phyloP scores from a whole-genome alignment of 2,113 vertebrate genomes.

The Lanius ludovicianus region DNA sequence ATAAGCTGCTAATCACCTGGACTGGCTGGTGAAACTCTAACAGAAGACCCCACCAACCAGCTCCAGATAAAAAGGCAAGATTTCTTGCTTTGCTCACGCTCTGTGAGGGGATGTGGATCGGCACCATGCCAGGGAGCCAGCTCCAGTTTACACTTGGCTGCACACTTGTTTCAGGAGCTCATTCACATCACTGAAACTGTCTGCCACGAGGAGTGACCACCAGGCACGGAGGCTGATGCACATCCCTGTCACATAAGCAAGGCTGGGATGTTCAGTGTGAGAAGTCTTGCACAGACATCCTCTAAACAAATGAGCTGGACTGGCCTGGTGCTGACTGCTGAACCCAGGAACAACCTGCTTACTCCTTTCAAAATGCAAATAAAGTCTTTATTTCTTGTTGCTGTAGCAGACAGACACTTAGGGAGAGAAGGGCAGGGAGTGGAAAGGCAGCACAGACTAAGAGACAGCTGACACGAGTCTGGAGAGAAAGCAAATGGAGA shows the following conservation, averaged over 20 bases:
- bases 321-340: background rate
- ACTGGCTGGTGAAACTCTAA: background rate
- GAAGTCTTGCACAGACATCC: background rate
- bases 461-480: background rate
- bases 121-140: background rate
- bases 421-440: background rate
- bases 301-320: conserved; percentile 14
- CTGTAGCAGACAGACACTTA: background rate
- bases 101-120: fast-evolving
- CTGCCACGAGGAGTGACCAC: background rate
- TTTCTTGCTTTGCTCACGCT: background rate
- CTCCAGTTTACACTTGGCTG: background rate
- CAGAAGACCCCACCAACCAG: background rate
- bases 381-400: background rate
- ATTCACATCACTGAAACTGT: background rate
- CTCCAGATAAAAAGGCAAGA: background rate
- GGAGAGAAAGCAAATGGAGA: background rate
- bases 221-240: background rate
- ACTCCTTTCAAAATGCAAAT: background rate
- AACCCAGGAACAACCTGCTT: background rate
- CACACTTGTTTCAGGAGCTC: background rate
- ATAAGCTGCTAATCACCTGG: background rate
- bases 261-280: background rate
- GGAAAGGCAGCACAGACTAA: background rate
- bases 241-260: background rate